These are phyloP conservation scores for Thryonomys swinderianus DNA, from an alignment of 2,113 vertebrate species.

Conservation along the genomic window DNA sequence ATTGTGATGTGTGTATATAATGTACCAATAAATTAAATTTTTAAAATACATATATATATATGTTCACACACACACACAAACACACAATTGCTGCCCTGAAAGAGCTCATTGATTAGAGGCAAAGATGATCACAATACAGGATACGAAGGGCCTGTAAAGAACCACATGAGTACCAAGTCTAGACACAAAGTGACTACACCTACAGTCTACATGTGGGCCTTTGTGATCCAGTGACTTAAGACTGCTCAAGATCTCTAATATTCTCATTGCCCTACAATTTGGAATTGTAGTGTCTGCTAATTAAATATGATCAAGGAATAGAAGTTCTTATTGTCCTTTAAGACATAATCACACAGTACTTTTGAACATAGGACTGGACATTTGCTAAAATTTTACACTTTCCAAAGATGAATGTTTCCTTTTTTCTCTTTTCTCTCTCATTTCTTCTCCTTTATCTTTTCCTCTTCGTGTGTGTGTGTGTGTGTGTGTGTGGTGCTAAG, in stretches of 20 bases:
- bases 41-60: no score
- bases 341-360: background rate
- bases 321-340: background rate
- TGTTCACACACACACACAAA: no score
- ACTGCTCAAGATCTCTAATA: background rate
- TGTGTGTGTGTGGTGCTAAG: background rate
- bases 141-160: background rate
- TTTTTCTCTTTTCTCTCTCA: background rate
- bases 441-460: background rate
- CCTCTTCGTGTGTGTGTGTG: background rate
- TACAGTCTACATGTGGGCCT: background rate
- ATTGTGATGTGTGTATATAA: no score
- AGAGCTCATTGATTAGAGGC: background rate
- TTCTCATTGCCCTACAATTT: conserved; percentile 15
- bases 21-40: no score
- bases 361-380: background rate
- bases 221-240: background rate
- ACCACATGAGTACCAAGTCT: background rate
- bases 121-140: background rate
- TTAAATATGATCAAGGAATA: background rate
- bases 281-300: background rate
- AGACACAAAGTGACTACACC: background rate
- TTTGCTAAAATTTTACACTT: background rate
- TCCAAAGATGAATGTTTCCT: background rate
- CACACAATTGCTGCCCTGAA: background rate